Conservation (phyloP, 2,797 vertebrate genomes). For the Enteromius mattozi region DNA sequence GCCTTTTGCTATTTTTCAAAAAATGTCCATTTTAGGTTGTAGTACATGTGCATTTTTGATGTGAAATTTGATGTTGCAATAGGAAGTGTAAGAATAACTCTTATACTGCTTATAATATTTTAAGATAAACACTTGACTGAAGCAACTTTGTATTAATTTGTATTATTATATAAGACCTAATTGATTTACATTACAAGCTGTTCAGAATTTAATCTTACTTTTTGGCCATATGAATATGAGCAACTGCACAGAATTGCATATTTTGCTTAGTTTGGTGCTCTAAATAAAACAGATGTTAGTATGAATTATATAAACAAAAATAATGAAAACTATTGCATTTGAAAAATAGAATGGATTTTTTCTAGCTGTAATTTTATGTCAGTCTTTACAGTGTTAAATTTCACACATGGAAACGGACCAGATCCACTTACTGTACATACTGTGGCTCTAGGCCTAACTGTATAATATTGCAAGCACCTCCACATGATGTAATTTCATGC, state of each 20-base stretch:
- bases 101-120: neutral
- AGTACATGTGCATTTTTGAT: neutral
- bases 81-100: neutral
- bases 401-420: neutral
- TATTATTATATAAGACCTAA: neutral
- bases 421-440: conserved; percentile 9
- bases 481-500: conserved; percentile 53
- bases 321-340: no score
- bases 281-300: neutral
- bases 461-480: conserved; percentile 22
- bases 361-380: neutral
- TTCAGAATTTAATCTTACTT: neutral
- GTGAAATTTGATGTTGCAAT: conserved; percentile 3
- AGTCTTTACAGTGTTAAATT: neutral
- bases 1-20: neutral
- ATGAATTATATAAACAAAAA: neutral
- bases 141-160: neutral
- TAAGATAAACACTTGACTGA: neutral
- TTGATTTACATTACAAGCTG: neutral
- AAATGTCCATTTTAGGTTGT: neutral
- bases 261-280: neutral
- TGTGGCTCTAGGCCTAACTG: conserved; percentile 2
- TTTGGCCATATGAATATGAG: neutral
- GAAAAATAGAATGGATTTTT: neutral
- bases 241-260: neutral